A percentile compares a stretch with the other conserved stretches of the same genome.
These are phyloP conservation scores for Rhea pennata DNA, from an alignment of 2,113 vertebrate species.

Conservation along the genomic window DNA sequence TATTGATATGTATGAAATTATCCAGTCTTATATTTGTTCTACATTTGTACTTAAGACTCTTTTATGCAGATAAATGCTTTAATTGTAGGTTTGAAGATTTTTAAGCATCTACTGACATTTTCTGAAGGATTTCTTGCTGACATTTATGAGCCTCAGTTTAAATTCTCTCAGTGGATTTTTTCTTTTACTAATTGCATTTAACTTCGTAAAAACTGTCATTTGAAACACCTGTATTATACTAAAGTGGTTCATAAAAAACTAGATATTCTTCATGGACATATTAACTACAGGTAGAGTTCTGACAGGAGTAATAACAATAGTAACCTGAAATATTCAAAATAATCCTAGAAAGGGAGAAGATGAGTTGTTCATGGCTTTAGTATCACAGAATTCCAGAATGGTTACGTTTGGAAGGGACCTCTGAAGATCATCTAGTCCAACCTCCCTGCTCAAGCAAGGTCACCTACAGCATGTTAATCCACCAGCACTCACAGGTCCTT, in stretches of 20 bases:
- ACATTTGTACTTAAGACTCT: not conserved
- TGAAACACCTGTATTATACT: not conserved
- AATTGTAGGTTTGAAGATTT: not conserved
- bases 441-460: too few relatives aligned
- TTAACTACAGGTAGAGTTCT: not conserved
- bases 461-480: too few relatives aligned
- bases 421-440: too few relatives aligned
- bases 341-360: not conserved
- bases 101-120: not conserved
- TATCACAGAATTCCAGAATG: too few relatives aligned
- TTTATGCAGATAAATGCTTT: not conserved
- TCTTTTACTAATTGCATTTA: not conserved
- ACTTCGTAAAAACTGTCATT: not conserved
- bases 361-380: not conserved
- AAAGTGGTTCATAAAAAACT: not conserved
- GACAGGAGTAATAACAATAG: not conserved
- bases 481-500: too few relatives aligned
- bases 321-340: not conserved
- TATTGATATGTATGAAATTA: not conserved
- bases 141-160: not conserved
- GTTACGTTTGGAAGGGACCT: too few relatives aligned
- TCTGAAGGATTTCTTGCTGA: not conserved
- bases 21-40: not conserved
- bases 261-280: not conserved
- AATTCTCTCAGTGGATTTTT: not conserved